These are phyloP conservation scores for Otus sunia DNA, from an alignment of 2,113 vertebrate genomes.

Conservation along the genomic window DNA sequence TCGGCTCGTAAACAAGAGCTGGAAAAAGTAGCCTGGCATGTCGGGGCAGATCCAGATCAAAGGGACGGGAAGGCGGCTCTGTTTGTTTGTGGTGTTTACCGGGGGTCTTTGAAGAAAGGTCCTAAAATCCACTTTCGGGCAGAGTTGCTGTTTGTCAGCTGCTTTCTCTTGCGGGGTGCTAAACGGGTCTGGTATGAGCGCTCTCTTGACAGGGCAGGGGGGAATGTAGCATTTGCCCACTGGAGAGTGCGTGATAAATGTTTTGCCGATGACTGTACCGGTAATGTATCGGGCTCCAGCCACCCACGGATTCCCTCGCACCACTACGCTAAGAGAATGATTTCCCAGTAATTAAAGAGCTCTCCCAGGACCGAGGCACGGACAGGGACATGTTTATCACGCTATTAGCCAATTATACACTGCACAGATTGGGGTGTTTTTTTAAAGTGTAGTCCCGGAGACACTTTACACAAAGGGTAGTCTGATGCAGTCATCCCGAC, in stretches of 20 bases:
- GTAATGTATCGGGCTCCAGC: conserved; percentile 69
- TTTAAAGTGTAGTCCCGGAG: not conserved
- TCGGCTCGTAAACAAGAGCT: conserved; percentile 58
- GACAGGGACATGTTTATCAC: conserved; percentile 69
- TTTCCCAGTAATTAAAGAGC: conserved; percentile 77
- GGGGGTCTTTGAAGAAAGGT: conserved; percentile 46
- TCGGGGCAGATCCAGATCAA: conserved; percentile 56
- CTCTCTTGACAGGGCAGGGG: conserved; percentile 78
- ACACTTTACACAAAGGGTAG: not conserved
- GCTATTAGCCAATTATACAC: conserved; percentile 51
- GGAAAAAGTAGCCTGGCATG: conserved; percentile 40
- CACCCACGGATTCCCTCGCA: conserved; percentile 76
- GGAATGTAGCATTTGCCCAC: conserved; percentile 89
- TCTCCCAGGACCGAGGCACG: conserved; percentile 58
- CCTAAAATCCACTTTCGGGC: conserved; percentile 17
- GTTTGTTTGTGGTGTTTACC: conserved; percentile 53
- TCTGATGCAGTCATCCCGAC: not conserved
- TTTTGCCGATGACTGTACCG: conserved; percentile 84
- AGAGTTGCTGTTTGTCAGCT: conserved; percentile 60
- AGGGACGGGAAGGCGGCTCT: conserved; percentile 26
- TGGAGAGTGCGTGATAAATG: conserved; percentile 89
- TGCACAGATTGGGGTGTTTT: not conserved
- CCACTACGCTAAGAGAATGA: conserved; percentile 64
- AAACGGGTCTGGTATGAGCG: conserved; percentile 72
- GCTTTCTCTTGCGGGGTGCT: conserved; percentile 57